Evolutionary conservation across 1,140 invertebrate genomes (phyloP).

Genomic region (Bombus pyrosoma): DNA sequence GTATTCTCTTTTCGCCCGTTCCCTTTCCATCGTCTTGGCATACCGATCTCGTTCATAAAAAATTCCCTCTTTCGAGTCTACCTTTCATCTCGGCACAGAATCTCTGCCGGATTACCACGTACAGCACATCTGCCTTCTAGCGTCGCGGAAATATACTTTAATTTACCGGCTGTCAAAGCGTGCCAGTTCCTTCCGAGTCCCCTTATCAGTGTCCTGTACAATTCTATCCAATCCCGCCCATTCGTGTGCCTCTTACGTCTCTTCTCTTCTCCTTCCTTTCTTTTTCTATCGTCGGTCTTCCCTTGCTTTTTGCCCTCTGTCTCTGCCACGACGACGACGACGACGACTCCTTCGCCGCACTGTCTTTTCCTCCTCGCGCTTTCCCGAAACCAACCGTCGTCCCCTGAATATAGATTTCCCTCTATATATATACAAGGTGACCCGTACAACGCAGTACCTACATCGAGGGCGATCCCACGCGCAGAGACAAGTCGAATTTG

Average conservation of each 20-base stretch:
- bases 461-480: too few species aligned
- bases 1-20: constrained; percentile 18
- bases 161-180: constrained; percentile 69
- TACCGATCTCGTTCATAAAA: constrained; percentile 66
- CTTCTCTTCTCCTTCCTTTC: background rate
- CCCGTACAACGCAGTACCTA: background rate
- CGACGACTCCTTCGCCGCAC: background rate
- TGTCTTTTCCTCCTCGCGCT: constrained; percentile 31
- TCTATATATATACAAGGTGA: background rate
- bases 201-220: constrained; percentile 61
- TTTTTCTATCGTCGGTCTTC: constrained; percentile 1
- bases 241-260: background rate
- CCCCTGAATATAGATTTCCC: constrained; percentile 40
- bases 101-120: constrained; percentile 62
- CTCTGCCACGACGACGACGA: background rate
- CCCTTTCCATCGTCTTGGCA: constrained; percentile 20
- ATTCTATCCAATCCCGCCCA: constrained; percentile 5
- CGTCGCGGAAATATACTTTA: constrained; percentile 69
- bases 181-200: constrained; percentile 61
- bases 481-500: too few species aligned
- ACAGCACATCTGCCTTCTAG: constrained; percentile 62
- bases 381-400: constrained; percentile 21
- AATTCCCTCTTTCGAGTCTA: constrained; percentile 62
- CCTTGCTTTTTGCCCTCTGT: background rate
- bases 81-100: constrained; percentile 63